Base-by-base conservation (phyloP, 2,797 vertebrate genomes). In the Sebastes taczanowskii region DNA sequence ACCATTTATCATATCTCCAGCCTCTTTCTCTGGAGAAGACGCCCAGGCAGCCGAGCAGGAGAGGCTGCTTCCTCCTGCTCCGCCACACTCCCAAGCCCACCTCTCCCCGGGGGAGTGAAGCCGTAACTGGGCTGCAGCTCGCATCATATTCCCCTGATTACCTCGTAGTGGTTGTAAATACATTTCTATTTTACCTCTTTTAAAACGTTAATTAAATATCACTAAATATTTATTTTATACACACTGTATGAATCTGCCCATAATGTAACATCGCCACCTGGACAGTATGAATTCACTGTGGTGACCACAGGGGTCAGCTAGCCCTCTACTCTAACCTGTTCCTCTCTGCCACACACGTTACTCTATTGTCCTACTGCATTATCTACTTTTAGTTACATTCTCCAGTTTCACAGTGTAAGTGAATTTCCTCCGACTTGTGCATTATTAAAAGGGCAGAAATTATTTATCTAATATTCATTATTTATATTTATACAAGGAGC, bases 391-490 rank as follows among this genome's bases (percentile, higher is more conserved):
- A 88, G 81, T 82, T 67, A 9, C n/a, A 88, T 93, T 90, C 86
- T 89, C 90, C 83, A 70, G 88, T 93, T 94, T 95, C 91, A 80
- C 85, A 80, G 92, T 92, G 86, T 92, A 93, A 94, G 95, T 94
- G 93, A 94, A 95, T 95, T 95, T 93, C 86, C 74, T 88, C 67
- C 1, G 73, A 91, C 71, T 84, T 86, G 74, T 96, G 88, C 94
- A 96, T 96, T 95, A 96, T 96, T 96, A 82, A 96, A 87, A 71
- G 70, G 70, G 76, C 88, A 91, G 94, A 96, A 95, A 96, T 96
- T 92, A 96, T 96, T 96, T 92, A 96, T 96, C 94, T 93, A 95
- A 95, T 95, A 95, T 96, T 94, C 93, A 96, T 96, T 96, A 96
- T 96, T 97, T 95, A 96, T 94, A 95, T 94, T 96, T 94, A 96